Evolutionary conservation across 2,888 invertebrate species (phyloP).

Genomic region (Drosophila incognita): DNA sequence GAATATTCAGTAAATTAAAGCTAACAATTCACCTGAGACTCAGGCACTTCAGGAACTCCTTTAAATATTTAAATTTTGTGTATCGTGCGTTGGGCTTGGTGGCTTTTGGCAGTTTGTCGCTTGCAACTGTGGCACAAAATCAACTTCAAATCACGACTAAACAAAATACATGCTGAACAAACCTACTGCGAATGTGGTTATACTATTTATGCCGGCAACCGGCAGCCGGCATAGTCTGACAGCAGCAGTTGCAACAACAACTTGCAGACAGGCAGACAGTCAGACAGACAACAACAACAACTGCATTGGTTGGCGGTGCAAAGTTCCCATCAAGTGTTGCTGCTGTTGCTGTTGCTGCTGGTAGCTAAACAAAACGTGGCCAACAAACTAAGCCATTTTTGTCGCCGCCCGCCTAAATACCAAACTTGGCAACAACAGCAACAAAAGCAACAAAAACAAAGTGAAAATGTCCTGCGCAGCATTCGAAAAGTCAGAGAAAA

Average conservation of each 20-base stretch:
- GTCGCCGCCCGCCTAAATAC: conserved; percentile 78
- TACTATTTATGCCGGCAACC: conserved; percentile 73
- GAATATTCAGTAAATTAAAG: not conserved
- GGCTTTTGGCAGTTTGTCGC: conserved; percentile 24
- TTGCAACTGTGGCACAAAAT: conserved; percentile 63
- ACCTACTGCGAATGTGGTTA: conserved; percentile 67
- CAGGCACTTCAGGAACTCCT: conserved; percentile 34
- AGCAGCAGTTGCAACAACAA: conserved; percentile 25
- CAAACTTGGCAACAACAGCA: conserved; percentile 63
- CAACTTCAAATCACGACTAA: conserved; percentile 76
- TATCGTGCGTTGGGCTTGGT: conserved; percentile 53
- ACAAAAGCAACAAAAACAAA: conserved; percentile 46
- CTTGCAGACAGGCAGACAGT: conserved; percentile 10
- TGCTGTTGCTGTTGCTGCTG: conserved; percentile 13
- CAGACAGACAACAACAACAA: conserved; percentile 32
- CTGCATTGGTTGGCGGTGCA: conserved; percentile 37
- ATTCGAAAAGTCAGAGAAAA: conserved; percentile 37
- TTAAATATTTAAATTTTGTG: conserved; percentile 56
- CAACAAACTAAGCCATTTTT: conserved; percentile 80
- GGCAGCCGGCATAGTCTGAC: conserved; percentile 48
- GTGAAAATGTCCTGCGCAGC: conserved; percentile 75
- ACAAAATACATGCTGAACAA: conserved; percentile 65
- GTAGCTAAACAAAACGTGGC: conserved; percentile 71
- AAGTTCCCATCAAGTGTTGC: conserved; percentile 55
- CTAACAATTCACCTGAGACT: conserved; percentile 41